Evolutionary conservation across 2,888 invertebrate species (phyloP).

Genomic region (Eilema caniola): DNA sequence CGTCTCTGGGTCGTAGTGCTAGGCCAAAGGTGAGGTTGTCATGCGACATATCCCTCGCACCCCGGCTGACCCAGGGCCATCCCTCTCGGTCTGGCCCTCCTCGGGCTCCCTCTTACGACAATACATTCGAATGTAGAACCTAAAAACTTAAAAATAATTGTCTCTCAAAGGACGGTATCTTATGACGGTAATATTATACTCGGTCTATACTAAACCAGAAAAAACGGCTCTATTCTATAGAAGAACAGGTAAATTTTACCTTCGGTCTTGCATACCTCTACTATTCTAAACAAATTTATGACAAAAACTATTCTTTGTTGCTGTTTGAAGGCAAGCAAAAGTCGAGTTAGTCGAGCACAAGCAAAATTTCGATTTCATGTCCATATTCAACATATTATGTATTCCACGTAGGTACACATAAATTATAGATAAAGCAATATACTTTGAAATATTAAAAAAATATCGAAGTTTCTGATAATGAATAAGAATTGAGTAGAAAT

Average conservation of each 20-base stretch:
- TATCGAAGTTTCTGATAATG: too few relatives aligned
- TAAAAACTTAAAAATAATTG: slow-evolving; percentile 19
- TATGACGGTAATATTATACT: slow-evolving; percentile 66
- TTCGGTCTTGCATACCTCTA: slow-evolving; percentile 62
- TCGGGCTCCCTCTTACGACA: neutral
- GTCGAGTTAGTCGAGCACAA: slow-evolving; percentile 28
- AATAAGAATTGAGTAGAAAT: too few relatives aligned
- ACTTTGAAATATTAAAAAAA: too few relatives aligned
- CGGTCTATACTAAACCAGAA: slow-evolving; percentile 43
- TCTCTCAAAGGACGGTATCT: slow-evolving; percentile 56
- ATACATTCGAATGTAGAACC: neutral
- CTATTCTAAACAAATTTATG: slow-evolving; percentile 56
- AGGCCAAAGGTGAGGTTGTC: too few relatives aligned
- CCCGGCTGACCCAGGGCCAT: too few relatives aligned
- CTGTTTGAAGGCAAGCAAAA: slow-evolving; percentile 43
- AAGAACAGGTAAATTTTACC: slow-evolving; percentile 77
- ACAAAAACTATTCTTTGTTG: slow-evolving; percentile 63
- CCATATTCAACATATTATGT: slow-evolving; percentile 2
- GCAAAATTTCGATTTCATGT: slow-evolving; percentile 21
- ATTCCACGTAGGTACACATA: slow-evolving; percentile 15
- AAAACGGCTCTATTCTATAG: slow-evolving; percentile 70
- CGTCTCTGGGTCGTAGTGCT: too few relatives aligned
- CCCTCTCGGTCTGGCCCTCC: too few relatives aligned
- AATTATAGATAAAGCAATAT: neutral
- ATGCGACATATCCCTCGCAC: too few relatives aligned